Evolutionary conservation across 2,113 vertebrate species (phyloP).

Genomic region (Pteropus alecto): DNA sequence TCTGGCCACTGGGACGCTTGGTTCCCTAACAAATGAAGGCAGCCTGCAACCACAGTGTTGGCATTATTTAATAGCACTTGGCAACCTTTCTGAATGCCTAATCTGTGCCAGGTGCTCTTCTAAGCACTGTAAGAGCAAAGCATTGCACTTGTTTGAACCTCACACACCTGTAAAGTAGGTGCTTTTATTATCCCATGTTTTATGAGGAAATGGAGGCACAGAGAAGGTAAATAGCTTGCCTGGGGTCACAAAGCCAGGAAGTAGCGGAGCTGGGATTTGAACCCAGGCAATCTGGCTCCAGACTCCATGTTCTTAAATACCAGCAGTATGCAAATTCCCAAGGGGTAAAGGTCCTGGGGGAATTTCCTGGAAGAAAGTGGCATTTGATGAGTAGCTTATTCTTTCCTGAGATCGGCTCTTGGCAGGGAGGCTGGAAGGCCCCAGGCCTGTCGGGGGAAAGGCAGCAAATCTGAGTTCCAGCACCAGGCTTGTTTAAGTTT

Average conservation of each 20-base stretch:
- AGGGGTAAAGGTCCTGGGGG: not conserved
- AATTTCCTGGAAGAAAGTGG: not conserved
- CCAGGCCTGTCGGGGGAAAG: not conserved
- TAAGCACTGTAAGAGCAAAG: not conserved
- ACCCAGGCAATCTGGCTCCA: not conserved
- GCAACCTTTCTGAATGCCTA: not conserved
- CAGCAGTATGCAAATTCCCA: not conserved
- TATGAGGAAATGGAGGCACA: not conserved
- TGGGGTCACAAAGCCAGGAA: not conserved
- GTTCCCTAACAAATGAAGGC: not conserved
- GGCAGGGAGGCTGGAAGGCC: not conserved
- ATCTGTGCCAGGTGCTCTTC: not conserved
- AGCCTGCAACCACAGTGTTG: not conserved
- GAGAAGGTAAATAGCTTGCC: not conserved
- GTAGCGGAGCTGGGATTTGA: not conserved
- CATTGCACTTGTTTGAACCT: not conserved
- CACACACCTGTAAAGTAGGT: not conserved
- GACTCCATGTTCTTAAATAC: not conserved
- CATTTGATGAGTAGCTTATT: not conserved
- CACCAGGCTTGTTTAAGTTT: not conserved
- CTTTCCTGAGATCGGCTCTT: not conserved
- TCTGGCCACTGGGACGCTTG: not conserved
- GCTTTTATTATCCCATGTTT: not conserved
- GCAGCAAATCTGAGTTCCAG: not conserved
- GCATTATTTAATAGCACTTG: not conserved